These are phyloP conservation scores for Xestia xanthographa DNA, from an alignment of 2,888 invertebrate species.

Conservation along the genomic window DNA sequence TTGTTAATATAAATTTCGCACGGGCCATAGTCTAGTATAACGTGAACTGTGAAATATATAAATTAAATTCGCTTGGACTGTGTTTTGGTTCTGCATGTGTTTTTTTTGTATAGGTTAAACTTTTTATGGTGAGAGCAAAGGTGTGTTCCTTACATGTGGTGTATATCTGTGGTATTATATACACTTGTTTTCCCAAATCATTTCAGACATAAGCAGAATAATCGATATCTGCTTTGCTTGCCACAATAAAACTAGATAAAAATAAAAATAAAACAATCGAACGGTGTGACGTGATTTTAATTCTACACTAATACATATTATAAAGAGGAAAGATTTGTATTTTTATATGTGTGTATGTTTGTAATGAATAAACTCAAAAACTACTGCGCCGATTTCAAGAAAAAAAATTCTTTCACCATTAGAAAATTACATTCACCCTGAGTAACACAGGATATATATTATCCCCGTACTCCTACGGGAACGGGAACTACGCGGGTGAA, in stretches of 20 bases:
- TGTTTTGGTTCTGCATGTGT: conserved; percentile 41
- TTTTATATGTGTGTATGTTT: too few species aligned
- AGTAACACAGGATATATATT: too few species aligned
- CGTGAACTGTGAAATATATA: conserved; percentile 56
- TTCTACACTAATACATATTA: too few species aligned
- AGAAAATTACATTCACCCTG: too few species aligned
- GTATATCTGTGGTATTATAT: background rate
- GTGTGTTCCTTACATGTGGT: background rate
- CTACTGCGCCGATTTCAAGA: too few species aligned
- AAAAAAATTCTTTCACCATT: too few species aligned
- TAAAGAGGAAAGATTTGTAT: too few species aligned
- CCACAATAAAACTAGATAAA: background rate
- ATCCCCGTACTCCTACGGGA: too few species aligned
- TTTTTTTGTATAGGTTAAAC: background rate
- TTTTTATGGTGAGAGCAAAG: background rate
- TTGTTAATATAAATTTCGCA: conserved; percentile 82
- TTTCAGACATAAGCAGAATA: background rate
- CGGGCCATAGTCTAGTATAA: conserved; percentile 54
- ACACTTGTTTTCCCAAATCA: background rate
- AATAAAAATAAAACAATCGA: background rate
- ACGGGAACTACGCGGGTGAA: too few species aligned
- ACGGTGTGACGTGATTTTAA: background rate
- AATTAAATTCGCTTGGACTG: conserved; percentile 48
- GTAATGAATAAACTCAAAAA: too few species aligned
- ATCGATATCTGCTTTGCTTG: background rate